Evolutionary conservation across 2,888 invertebrate genomes (phyloP).

Genomic region (Teleogryllus oceanicus): DNA sequence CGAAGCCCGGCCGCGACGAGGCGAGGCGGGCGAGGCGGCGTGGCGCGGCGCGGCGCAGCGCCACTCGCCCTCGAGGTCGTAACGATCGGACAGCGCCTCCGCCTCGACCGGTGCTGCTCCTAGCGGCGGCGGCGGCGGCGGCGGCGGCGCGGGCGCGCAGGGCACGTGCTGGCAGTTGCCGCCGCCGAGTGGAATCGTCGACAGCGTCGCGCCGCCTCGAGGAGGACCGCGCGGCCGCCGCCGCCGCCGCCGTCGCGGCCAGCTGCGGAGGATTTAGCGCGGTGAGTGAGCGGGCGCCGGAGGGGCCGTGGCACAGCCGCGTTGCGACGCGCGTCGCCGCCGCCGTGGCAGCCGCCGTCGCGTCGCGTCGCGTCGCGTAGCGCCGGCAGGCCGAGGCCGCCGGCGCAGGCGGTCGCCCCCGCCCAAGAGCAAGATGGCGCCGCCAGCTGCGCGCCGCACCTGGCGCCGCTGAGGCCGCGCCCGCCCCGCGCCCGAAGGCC

Average conservation of each 20-base stretch:
- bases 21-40: background rate
- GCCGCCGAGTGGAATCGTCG: background rate
- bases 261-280: background rate
- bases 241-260: background rate
- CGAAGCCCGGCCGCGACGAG: too few species aligned
- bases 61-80: background rate
- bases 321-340: background rate
- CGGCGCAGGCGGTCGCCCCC: background rate
- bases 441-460: slow-evolving; percentile 2
- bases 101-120: background rate
- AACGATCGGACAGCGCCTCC: slow-evolving; percentile 1
- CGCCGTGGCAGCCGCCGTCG: background rate
- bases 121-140: slow-evolving; percentile 4
- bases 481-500: background rate
- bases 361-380: background rate
- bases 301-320: background rate
- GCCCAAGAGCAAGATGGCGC: background rate
- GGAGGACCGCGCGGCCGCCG: background rate
- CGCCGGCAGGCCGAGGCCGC: background rate
- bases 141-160: background rate
- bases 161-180: slow-evolving; percentile 18
- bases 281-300: background rate
- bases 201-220: background rate
- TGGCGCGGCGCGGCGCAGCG: background rate
- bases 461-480: background rate